Evolutionary conservation across 35 echinoderm and acorn worm genomes (phyloP).

Genomic region (Amphiura filiformis): DNA sequence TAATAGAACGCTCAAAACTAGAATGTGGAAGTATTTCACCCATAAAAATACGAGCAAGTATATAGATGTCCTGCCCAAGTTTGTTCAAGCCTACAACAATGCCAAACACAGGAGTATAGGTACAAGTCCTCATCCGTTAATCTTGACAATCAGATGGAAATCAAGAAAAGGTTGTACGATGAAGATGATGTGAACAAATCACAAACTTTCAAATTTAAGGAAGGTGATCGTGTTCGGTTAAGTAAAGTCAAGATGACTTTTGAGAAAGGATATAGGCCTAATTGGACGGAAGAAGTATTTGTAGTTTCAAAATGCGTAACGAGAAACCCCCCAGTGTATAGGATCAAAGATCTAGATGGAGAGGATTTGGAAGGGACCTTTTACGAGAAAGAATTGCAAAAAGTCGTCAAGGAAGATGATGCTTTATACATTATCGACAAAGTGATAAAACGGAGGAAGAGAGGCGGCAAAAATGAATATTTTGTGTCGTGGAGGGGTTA

Average conservation of each 20-base stretch:
- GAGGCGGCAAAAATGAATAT: slow-evolving; percentile 49
- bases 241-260: slow-evolving; percentile 49
- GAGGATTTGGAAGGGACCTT: slow-evolving; percentile 65
- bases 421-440: slow-evolving; percentile 63
- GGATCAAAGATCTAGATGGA: slow-evolving; percentile 52
- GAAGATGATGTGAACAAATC: background rate
- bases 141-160: background rate
- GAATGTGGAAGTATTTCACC: slow-evolving; percentile 80
- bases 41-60: slow-evolving; percentile 45
- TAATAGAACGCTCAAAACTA: slow-evolving; percentile 62
- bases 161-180: background rate
- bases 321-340: slow-evolving; percentile 53
- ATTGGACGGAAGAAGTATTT: slow-evolving; percentile 71
- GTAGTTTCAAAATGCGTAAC: slow-evolving; percentile 36
- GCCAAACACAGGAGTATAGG: slow-evolving; percentile 58
- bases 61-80: slow-evolving; percentile 20
- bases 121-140: slow-evolving; percentile 6
- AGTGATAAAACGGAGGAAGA: slow-evolving; percentile 29
- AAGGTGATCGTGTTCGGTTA: slow-evolving; percentile 44
- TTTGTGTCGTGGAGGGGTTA: slow-evolving; percentile 82
- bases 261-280: slow-evolving; percentile 61
- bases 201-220: slow-evolving; percentile 28
- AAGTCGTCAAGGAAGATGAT: slow-evolving; percentile 14
- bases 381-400: slow-evolving; percentile 76
- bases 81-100: slow-evolving; percentile 38